Percentiles rank a stretch among this genome's conserved stretches.
phyloP scores from a whole-genome alignment of 2,888 invertebrate species.

The Eilema griseolum region DNA sequence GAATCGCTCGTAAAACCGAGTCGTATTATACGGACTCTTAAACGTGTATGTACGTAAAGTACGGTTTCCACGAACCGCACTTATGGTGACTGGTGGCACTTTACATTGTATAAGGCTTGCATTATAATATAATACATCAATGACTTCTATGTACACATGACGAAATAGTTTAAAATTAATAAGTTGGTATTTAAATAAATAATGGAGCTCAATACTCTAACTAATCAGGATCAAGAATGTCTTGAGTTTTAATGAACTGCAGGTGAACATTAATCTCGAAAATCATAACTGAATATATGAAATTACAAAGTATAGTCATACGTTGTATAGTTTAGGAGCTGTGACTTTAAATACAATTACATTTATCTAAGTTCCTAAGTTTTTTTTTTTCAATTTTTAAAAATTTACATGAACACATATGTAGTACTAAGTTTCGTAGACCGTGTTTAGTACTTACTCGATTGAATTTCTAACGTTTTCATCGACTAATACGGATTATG shows the following conservation, averaged over 20 bases:
- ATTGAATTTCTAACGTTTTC: too few species aligned
- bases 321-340: too few species aligned
- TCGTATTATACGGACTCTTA: constrained; percentile 76
- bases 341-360: too few species aligned
- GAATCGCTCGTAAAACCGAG: constrained; percentile 71
- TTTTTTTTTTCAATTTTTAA: too few species aligned
- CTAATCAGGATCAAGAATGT: neutral
- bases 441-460: too few species aligned
- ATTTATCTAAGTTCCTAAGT: too few species aligned
- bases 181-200: neutral
- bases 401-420: too few species aligned
- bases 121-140: neutral
- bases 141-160: neutral
- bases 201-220: neutral
- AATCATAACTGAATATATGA: too few species aligned
- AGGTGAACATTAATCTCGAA: too few species aligned
- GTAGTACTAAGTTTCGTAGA: too few species aligned
- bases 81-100: constrained; percentile 51
- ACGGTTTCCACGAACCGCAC: constrained; percentile 40
- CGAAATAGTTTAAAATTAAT: neutral
- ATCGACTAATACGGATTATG: too few species aligned
- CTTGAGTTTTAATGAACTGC: neutral
- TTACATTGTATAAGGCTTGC: constrained; percentile 25
- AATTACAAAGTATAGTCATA: too few species aligned
- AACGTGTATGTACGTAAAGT: constrained; percentile 84